Evolutionary conservation across 2,797 vertebrate genomes (phyloP), one percentile per base, ranked within the genome.

Genomic region (Sylvilagus floridanus): DNA sequence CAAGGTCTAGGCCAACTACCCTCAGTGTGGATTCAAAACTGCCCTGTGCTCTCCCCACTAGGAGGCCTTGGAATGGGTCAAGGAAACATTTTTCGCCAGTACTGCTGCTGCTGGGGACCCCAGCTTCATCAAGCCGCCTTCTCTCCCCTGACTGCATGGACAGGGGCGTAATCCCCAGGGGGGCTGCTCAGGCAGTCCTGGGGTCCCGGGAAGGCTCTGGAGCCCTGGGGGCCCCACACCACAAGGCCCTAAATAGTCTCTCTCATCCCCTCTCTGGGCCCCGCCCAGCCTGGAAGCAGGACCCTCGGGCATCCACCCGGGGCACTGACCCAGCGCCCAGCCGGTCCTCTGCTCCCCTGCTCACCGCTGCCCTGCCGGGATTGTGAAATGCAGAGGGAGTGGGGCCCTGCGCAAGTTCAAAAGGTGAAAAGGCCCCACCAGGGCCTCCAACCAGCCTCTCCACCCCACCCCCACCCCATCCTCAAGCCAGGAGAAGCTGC

Each of bases 401-500:
- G 0, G 0, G 2, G 82, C 68, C 54, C 50, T 62, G 63, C 69
- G 42, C 85, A 7, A 94, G 35, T 86, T 97, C 97, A 94, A 95
- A 98, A 96, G 95, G 92, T 91, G 93, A 97, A 24, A 1, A 93
- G 52, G 30, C 68, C 81, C 50, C 42, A 17, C 26, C 50, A 8
- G 81, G 92, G 88, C 84, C 79, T 82, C 81, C 19, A 5, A 78
- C 17, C 81, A 69, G 81, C 66, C 75, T 88, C 37, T 19, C 0
- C 0, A 60, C 92, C 50, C 28, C 0, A 0, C 65, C 2, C 84
- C 4, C 13, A 66, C n/a, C 73, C 84, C 63, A 90, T 69, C 93
- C 89, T 84, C 91, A 60, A 0, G 85, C 97, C 96, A 86, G 82
- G 92, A 96, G 94, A 37, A 94, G 62, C 82, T 91, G 88, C 98